phyloP scores from a whole-genome alignment of 2,888 invertebrate species.

The Adela reaumurella region DNA sequence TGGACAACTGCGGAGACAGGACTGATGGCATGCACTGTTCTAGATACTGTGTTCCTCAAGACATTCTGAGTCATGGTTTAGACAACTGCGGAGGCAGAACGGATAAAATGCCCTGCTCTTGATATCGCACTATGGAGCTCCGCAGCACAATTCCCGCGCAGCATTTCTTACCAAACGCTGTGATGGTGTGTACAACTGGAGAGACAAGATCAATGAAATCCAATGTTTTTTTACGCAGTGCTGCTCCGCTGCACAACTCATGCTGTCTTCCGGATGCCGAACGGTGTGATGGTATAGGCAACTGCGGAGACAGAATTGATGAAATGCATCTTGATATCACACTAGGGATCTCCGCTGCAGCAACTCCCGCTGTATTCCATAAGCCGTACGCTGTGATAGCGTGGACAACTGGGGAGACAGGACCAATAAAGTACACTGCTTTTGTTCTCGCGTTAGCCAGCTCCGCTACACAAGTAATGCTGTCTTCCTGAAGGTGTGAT shows the following conservation, averaged over 20 bases:
- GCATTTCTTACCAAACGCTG: slow-evolving; percentile 58
- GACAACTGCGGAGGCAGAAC: slow-evolving; percentile 59
- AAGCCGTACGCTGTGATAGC: slow-evolving; percentile 62
- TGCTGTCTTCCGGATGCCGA: slow-evolving; percentile 62
- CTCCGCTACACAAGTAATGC: slow-evolving; percentile 47
- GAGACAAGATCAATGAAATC: slow-evolving; percentile 64
- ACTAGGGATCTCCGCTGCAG: slow-evolving; percentile 40
- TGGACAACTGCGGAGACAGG: slow-evolving; percentile 61
- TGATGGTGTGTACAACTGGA: slow-evolving; percentile 64
- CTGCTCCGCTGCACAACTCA: slow-evolving; percentile 43
- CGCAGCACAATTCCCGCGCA: slow-evolving; percentile 57
- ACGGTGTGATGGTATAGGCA: no score
- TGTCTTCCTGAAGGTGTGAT: slow-evolving; percentile 65
- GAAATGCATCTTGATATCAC: slow-evolving; percentile 52
- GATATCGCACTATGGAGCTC: slow-evolving; percentile 48
- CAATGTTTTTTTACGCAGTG: no score
- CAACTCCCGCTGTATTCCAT: slow-evolving; percentile 61
- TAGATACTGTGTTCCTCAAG: slow-evolving; percentile 12
- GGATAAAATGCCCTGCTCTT: slow-evolving; percentile 51
- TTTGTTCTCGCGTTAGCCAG: no score
- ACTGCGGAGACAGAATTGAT: slow-evolving; percentile 63
- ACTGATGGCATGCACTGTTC: slow-evolving; percentile 62
- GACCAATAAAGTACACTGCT: no score
- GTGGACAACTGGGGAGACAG: slow-evolving; percentile 62
- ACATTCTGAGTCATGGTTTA: no score